These are phyloP conservation scores for Ophiothrix spiculata DNA, from an alignment of 35 echinoderm and acorn worm species.

Conservation along the genomic window DNA sequence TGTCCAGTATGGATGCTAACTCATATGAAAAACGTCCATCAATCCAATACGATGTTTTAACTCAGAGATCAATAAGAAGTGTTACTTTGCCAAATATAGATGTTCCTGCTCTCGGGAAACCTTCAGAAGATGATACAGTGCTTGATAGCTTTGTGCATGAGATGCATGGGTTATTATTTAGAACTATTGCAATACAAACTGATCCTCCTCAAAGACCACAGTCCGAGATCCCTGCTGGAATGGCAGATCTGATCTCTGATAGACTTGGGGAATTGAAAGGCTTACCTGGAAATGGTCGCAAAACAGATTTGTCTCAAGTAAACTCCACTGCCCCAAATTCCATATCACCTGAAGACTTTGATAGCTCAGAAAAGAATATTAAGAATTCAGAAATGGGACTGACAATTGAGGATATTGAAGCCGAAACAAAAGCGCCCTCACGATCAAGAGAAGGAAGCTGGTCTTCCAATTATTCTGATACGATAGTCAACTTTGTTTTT, in stretches of 20 bases:
- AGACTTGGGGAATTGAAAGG: background rate
- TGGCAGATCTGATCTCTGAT: background rate
- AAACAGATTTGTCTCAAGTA: too few relatives aligned
- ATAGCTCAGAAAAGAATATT: background rate
- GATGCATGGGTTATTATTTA: background rate
- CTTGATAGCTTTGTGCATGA: background rate
- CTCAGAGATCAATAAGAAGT: background rate
- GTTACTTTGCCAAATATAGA: conserved; percentile 20
- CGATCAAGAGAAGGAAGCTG: background rate
- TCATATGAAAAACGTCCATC: background rate
- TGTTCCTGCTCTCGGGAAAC: background rate
- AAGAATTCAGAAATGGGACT: background rate
- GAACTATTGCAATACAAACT: conserved; percentile 22
- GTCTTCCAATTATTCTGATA: conserved; percentile 48
- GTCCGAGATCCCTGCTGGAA: background rate
- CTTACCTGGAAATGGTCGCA: background rate
- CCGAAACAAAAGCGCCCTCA: background rate
- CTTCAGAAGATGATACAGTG: background rate
- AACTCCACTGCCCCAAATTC: too few relatives aligned
- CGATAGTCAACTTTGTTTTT: conserved; percentile 38
- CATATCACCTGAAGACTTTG: background rate
- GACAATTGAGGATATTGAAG: conserved; percentile 30
- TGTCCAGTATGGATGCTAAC: conserved; percentile 18
- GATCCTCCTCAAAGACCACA: background rate
- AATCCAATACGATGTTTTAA: background rate